phyloP scores from a whole-genome alignment of 2,797 vertebrate genomes.

The Geotrypetes seraphini region DNA sequence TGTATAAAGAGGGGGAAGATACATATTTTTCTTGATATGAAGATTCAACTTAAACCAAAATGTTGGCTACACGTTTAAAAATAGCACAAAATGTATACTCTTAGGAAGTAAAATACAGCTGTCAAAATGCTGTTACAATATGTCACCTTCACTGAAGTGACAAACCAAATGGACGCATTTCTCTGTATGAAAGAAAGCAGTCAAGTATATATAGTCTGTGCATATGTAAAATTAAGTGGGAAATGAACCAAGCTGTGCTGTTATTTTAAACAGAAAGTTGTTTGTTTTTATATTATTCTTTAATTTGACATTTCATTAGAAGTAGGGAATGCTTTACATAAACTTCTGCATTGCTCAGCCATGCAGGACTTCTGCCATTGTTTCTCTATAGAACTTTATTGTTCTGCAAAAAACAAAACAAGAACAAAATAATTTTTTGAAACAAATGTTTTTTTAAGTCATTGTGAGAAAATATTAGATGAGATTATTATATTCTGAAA shows the following conservation, averaged over 20 bases:
- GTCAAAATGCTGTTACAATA: constrained; percentile 20
- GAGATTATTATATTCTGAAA: constrained; percentile 53
- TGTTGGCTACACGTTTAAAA: constrained; percentile 32
- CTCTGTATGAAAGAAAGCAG: constrained; percentile 49
- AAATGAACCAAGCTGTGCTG: constrained; percentile 52
- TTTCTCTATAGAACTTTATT: constrained; percentile 36
- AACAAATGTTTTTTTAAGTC: constrained; percentile 41
- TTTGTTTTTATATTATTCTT: constrained; percentile 52
- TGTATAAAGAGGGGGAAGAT: constrained; percentile 65
- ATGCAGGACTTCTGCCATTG: constrained; percentile 55
- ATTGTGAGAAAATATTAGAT: constrained; percentile 57
- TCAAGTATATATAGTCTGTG: constrained; percentile 58
- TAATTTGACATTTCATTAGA: constrained; percentile 64
- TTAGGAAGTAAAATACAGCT: constrained; percentile 36
- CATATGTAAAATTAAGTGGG: constrained; percentile 49
- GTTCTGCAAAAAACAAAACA: constrained; percentile 31
- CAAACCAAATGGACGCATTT: constrained; percentile 81
- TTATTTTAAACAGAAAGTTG: constrained; percentile 61
- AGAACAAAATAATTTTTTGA: constrained; percentile 38
- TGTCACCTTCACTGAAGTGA: constrained; percentile 48
- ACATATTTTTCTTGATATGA: constrained; percentile 71
- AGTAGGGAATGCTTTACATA: constrained; percentile 60
- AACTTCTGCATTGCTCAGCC: constrained; percentile 50
- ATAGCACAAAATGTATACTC: constrained; percentile 36
- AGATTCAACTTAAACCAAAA: constrained; percentile 48